Evolutionary conservation across 2,888 invertebrate species (phyloP).

Genomic region (Acrobasis suavella): DNA sequence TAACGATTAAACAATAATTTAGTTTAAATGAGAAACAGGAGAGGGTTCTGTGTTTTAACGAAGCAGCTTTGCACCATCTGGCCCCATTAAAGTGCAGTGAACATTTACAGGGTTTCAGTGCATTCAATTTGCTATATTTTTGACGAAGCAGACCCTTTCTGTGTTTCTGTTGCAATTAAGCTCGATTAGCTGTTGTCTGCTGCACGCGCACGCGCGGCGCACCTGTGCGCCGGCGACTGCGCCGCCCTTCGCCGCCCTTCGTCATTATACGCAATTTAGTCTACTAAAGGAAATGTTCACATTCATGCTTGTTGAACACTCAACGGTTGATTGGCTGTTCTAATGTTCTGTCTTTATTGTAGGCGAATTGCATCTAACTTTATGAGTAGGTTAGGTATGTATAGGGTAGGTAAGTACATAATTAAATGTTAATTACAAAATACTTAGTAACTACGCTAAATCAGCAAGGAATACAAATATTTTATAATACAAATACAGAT

Average conservation of each 20-base stretch:
- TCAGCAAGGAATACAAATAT: too few species aligned
- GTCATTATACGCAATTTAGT: conserved; percentile 73
- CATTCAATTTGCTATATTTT: conserved; percentile 38
- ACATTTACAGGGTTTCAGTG: conserved; percentile 40
- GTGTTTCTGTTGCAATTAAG: conserved; percentile 52
- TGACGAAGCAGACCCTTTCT: conserved; percentile 7
- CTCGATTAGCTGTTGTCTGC: conserved; percentile 50
- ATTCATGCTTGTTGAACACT: conserved; percentile 69
- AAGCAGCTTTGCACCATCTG: background rate
- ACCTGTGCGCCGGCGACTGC: conserved; percentile 58
- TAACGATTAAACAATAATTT: too few species aligned
- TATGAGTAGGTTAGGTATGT: background rate
- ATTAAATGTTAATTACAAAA: background rate
- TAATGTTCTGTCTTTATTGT: conserved; percentile 42
- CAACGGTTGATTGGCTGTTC: conserved; percentile 56
- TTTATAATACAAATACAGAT: too few species aligned
- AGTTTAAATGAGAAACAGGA: too few species aligned
- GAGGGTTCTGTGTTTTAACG: too few species aligned
- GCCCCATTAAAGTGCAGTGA: conserved; percentile 23
- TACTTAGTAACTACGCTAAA: too few species aligned
- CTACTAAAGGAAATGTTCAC: conserved; percentile 63
- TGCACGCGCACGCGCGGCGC: conserved; percentile 60
- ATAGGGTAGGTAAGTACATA: background rate
- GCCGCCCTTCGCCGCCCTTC: conserved; percentile 60
- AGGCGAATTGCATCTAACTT: background rate